Conservation (phyloP, 2,797 vertebrate genomes). For the Chelon labrosus region DNA sequence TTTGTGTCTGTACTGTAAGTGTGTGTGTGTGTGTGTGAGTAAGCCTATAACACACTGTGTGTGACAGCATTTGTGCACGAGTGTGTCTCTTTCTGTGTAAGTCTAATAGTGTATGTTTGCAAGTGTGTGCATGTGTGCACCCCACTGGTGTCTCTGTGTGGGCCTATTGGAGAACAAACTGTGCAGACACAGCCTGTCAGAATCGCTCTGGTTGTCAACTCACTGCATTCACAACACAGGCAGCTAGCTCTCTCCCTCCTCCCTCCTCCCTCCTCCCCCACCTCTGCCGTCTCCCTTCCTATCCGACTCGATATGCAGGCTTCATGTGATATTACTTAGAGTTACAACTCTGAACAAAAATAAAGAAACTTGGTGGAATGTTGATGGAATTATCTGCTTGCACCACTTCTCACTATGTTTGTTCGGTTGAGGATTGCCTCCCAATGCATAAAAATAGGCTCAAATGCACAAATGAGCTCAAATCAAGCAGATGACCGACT, state of each 20-base stretch:
- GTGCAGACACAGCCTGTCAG: slow-evolving; percentile 81
- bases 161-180: slow-evolving; percentile 79
- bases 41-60: slow-evolving; percentile 45
- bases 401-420: slow-evolving; percentile 7
- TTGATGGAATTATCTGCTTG: not conserved
- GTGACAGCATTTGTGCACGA: slow-evolving; percentile 25
- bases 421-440: not conserved
- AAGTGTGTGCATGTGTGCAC: slow-evolving; percentile 32
- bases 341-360: slow-evolving; percentile 32
- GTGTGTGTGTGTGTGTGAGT: slow-evolving; percentile 27
- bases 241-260: slow-evolving; percentile 38
- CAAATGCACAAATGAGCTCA: not conserved
- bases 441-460: not conserved
- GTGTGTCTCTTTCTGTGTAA: slow-evolving; percentile 23
- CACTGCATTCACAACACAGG: slow-evolving; percentile 65
- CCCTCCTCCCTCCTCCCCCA: slow-evolving; percentile 1
- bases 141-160: slow-evolving; percentile 71
- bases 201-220: slow-evolving; percentile 72
- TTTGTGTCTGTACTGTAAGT: slow-evolving; percentile 33
- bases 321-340: slow-evolving; percentile 52
- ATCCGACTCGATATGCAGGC: slow-evolving; percentile 33
- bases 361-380: slow-evolving; percentile 12
- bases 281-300: slow-evolving; percentile 16
- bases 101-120: slow-evolving; percentile 24
- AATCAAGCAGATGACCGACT: too few species aligned